These are phyloP conservation scores for Alces alces DNA, from an alignment of 2,113 vertebrate species.

Conservation along the genomic window DNA sequence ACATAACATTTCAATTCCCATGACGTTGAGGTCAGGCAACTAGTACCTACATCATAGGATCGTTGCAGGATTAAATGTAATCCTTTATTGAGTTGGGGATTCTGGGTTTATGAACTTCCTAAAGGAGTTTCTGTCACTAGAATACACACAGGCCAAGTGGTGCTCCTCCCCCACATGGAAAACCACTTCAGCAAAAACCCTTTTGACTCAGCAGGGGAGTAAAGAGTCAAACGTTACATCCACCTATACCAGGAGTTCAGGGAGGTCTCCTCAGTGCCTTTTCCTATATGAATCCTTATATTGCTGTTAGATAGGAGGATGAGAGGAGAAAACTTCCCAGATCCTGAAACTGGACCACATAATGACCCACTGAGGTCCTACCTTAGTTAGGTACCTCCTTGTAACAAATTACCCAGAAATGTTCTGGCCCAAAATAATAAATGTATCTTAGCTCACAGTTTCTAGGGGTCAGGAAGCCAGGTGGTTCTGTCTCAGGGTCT, in stretches of 20 bases:
- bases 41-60: background rate
- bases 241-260: background rate
- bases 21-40: background rate
- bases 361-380: background rate
- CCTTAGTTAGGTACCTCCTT: background rate
- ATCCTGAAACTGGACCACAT: background rate
- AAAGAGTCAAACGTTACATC: background rate
- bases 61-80: background rate
- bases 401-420: background rate
- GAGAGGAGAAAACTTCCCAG: background rate
- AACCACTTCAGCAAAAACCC: slow-evolving; percentile 17
- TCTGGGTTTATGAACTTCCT: background rate
- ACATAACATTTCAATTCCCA: background rate
- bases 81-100: background rate
- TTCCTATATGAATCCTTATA: background rate
- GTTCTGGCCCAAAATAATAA: background rate
- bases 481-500: background rate
- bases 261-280: background rate
- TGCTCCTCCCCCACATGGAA: background rate
- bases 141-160: background rate
- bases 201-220: background rate
- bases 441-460: background rate
- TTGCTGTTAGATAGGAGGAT: background rate
- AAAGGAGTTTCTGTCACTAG: background rate
- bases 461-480: background rate